phyloP scores from a whole-genome alignment of 1,140 invertebrate genomes.

The Trichonephila clavata region DNA sequence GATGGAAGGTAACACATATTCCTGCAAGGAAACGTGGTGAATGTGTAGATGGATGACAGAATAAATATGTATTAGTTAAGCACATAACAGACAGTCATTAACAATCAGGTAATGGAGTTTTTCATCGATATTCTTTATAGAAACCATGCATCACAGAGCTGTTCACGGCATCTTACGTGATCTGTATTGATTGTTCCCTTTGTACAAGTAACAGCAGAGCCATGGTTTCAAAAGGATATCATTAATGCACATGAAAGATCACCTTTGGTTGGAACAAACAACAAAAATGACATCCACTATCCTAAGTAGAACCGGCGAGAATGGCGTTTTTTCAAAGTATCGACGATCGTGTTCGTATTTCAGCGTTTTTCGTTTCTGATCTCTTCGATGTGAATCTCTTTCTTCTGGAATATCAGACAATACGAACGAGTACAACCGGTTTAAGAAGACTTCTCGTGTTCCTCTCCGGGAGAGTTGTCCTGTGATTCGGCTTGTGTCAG shows the following conservation, averaged over 20 bases:
- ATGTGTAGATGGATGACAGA: not conserved
- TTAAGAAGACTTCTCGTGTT: slow-evolving; percentile 72
- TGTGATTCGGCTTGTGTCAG: slow-evolving; percentile 84
- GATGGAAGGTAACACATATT: not conserved
- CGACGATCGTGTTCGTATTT: slow-evolving; percentile 43
- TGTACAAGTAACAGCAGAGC: not conserved
- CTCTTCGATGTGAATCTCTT: slow-evolving; percentile 11
- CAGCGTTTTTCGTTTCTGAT: slow-evolving; percentile 1
- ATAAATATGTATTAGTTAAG: slow-evolving; percentile 8
- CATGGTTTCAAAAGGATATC: slow-evolving; percentile 28
- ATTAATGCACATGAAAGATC: not conserved
- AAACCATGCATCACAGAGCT: slow-evolving; percentile 8
- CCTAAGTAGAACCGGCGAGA: not conserved
- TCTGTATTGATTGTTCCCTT: not conserved
- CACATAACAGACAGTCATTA: not conserved
- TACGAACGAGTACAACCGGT: not conserved
- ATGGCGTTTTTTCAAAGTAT: not conserved
- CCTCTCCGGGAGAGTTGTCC: slow-evolving; percentile 33
- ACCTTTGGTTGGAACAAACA: not conserved
- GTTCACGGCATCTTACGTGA: not conserved
- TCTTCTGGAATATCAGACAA: not conserved
- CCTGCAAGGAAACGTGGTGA: not conserved
- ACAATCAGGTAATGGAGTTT: slow-evolving; percentile 1
- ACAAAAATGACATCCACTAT: not conserved
- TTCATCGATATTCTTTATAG: slow-evolving; percentile 25